phyloP scores from a whole-genome alignment of 2,888 invertebrate genomes.

The Pomacea canaliculata region DNA sequence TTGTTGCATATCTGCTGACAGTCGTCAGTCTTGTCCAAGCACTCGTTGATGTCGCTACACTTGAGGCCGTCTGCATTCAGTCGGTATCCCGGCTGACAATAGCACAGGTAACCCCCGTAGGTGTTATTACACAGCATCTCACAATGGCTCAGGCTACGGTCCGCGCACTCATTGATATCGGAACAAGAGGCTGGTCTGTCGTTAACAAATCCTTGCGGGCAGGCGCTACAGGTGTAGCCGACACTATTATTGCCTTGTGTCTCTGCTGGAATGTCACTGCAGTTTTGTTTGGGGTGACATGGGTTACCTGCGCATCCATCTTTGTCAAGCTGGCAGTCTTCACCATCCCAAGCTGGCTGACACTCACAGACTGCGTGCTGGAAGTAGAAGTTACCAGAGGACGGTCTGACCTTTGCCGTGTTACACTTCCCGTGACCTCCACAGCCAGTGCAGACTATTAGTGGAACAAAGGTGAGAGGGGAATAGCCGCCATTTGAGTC shows the following conservation, averaged over 20 bases:
- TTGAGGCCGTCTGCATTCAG: slow-evolving; percentile 30
- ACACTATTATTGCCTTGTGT: slow-evolving; percentile 24
- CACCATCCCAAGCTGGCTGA: slow-evolving; percentile 15
- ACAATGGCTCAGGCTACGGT: slow-evolving; percentile 61
- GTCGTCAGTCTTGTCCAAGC: background rate
- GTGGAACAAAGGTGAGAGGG: slow-evolving; percentile 4
- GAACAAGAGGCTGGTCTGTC: background rate
- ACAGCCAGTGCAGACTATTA: slow-evolving; percentile 22
- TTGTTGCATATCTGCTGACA: slow-evolving; percentile 21
- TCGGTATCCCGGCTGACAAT: slow-evolving; percentile 51
- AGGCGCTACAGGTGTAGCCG: slow-evolving; percentile 29
- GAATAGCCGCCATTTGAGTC: slow-evolving; percentile 17
- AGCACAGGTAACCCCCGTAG: slow-evolving; percentile 65
- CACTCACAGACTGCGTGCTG: slow-evolving; percentile 10
- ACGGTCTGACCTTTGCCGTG: slow-evolving; percentile 4
- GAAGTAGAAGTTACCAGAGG: background rate
- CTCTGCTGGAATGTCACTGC: slow-evolving; percentile 39
- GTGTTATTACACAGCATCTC: slow-evolving; percentile 70
- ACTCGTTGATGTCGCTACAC: slow-evolving; percentile 23
- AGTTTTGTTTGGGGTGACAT: slow-evolving; percentile 36
- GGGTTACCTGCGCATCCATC: slow-evolving; percentile 39
- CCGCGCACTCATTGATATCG: slow-evolving; percentile 69
- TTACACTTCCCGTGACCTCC: slow-evolving; percentile 22
- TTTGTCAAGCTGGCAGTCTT: slow-evolving; percentile 32
- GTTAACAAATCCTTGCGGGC: slow-evolving; percentile 36